A percentile compares a stretch with the other conserved stretches of the same genome.
Conservation (phyloP, 2,888 invertebrate genomes). For the Melikaiella ostensackeni region DNA sequence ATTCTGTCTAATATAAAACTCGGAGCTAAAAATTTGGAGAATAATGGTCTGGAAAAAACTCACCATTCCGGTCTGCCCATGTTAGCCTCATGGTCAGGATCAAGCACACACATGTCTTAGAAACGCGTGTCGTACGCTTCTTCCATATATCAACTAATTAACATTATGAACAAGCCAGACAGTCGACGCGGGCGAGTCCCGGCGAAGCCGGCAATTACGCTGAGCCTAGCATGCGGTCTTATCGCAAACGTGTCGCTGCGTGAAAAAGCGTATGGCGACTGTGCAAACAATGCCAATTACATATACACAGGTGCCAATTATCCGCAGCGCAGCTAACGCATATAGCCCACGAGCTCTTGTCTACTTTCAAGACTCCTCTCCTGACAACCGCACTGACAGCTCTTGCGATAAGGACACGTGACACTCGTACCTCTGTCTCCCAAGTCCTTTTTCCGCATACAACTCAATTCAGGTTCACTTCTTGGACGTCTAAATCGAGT, state of each 20-base stretch:
- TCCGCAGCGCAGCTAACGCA: conserved; percentile 24
- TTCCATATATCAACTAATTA: conserved; percentile 65
- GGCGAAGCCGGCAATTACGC: conserved; percentile 48
- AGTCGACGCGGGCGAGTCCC: conserved; percentile 44
- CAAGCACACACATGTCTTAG: conserved; percentile 47
- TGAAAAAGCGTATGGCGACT: conserved; percentile 60
- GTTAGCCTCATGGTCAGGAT: conserved; percentile 44
- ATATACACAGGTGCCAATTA: conserved; percentile 72
- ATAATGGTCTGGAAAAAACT: conserved; percentile 23
- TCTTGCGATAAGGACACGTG: conserved; percentile 36
- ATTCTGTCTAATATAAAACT: too few species aligned
- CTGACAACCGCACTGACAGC: conserved; percentile 32
- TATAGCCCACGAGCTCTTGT: conserved; percentile 1
- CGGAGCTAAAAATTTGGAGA: neutral
- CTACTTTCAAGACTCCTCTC: conserved; percentile 21
- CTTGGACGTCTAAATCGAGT: too few species aligned
- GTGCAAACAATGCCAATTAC: conserved; percentile 74
- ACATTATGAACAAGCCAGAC: conserved; percentile 58
- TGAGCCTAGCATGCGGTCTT: conserved; percentile 48
- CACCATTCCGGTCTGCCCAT: conserved; percentile 48
- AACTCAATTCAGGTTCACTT: conserved; percentile 5
- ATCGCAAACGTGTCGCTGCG: conserved; percentile 44
- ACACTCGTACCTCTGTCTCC: conserved; percentile 13
- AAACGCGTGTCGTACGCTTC: conserved; percentile 50
- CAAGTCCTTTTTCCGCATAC: neutral